phyloP scores from a whole-genome alignment of 2,797 vertebrate species.

The Paedocypris micromegethes region DNA sequence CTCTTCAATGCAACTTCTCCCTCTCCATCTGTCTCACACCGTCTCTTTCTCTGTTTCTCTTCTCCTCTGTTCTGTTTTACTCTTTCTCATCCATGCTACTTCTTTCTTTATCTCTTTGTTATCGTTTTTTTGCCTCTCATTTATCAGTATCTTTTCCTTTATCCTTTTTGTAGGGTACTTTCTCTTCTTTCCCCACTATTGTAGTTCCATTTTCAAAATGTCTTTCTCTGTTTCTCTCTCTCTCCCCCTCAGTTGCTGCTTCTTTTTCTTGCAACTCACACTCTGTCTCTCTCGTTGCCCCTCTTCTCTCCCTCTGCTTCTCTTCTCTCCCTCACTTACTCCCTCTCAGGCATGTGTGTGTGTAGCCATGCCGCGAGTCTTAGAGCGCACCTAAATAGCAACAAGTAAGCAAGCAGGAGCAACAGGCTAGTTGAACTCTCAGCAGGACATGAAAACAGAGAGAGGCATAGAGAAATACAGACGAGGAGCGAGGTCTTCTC shows the following conservation, averaged over 20 bases:
- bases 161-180: too few species aligned
- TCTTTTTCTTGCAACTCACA: slow-evolving; percentile 11
- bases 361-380: slow-evolving; percentile 8
- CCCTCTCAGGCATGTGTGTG: background rate
- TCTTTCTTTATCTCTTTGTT: too few species aligned
- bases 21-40: too few species aligned
- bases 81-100: too few species aligned
- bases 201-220: background rate
- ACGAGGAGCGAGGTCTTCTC: slow-evolving; percentile 12
- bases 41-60: too few species aligned
- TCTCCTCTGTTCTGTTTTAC: too few species aligned
- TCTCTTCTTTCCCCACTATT: too few species aligned
- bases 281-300: slow-evolving; percentile 7
- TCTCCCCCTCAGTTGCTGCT: slow-evolving; percentile 3
- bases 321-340: slow-evolving; percentile 2
- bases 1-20: too few species aligned
- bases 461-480: slow-evolving; percentile 27
- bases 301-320: slow-evolving; percentile 5
- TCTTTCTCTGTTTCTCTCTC: slow-evolving; percentile 11
- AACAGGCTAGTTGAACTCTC: slow-evolving; percentile 19
- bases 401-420: slow-evolving; percentile 35
- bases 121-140: too few species aligned
- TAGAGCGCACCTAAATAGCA: slow-evolving; percentile 34
- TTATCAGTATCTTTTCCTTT: too few species aligned
- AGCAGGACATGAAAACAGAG: slow-evolving; percentile 8